These are phyloP conservation scores for Drosophila rellima DNA, from an alignment of 2,888 invertebrate genomes.

Conservation along the genomic window DNA sequence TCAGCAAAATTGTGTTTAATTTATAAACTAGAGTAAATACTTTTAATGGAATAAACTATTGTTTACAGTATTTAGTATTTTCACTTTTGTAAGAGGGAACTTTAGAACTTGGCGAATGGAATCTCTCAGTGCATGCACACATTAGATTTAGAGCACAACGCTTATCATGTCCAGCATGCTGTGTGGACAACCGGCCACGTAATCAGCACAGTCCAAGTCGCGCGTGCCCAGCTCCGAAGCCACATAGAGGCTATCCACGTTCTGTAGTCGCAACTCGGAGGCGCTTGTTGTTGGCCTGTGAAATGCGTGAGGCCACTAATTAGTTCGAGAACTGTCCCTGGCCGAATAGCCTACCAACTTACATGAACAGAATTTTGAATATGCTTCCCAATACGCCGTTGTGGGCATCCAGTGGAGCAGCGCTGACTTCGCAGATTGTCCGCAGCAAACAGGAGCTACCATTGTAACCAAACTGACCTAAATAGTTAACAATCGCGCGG, in stretches of 20 bases:
- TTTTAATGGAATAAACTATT: neutral
- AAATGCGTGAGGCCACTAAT: conserved; percentile 49
- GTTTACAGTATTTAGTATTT: neutral
- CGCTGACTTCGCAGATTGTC: conserved; percentile 89
- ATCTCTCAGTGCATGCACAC: conserved; percentile 6
- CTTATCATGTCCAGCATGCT: conserved; percentile 83
- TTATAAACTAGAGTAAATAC: neutral
- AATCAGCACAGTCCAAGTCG: conserved; percentile 66
- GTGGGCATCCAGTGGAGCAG: conserved; percentile 78
- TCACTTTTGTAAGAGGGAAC: neutral
- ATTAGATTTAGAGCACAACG: conserved; percentile 54
- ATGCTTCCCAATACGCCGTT: conserved; percentile 90
- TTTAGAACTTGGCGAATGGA: neutral
- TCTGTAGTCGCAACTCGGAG: conserved; percentile 62
- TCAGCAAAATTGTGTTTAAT: neutral
- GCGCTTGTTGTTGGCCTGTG: conserved; percentile 81
- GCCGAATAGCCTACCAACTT: conserved; percentile 80
- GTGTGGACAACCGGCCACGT: conserved; percentile 74
- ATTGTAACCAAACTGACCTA: conserved; percentile 80
- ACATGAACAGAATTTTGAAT: conserved; percentile 90
- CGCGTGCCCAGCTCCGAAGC: conserved; percentile 67
- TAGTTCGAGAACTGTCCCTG: conserved; percentile 33
- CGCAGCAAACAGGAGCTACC: conserved; percentile 89
- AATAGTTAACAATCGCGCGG: conserved; percentile 76
- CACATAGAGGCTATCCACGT: conserved; percentile 63